Evolutionary conservation across 2,888 invertebrate species (phyloP).

Genomic region (Colostygia pectinataria): DNA sequence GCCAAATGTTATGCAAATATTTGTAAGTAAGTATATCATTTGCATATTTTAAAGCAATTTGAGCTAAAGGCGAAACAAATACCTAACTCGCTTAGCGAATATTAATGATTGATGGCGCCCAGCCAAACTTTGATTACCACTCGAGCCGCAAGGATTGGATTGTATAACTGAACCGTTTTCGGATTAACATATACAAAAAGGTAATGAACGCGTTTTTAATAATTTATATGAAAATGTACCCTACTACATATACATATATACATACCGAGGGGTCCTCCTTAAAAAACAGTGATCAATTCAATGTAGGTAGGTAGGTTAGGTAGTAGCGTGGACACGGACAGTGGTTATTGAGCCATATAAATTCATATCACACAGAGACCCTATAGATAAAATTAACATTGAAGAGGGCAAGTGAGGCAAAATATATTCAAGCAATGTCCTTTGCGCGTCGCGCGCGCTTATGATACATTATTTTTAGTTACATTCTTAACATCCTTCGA

Average conservation of each 20-base stretch:
- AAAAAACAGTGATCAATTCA: slow-evolving; percentile 5
- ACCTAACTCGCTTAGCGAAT: slow-evolving; percentile 18
- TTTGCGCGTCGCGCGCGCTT: slow-evolving; percentile 41
- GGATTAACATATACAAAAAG: slow-evolving; percentile 15
- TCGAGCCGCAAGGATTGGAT: slow-evolving; percentile 7
- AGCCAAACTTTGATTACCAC: slow-evolving; percentile 16
- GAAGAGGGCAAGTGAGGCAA: slow-evolving; percentile 60
- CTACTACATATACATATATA: too few species aligned
- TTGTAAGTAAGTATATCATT: slow-evolving; percentile 16
- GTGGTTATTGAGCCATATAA: slow-evolving; percentile 32
- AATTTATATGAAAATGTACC: slow-evolving; percentile 9
- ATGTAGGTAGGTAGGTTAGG: too few species aligned
- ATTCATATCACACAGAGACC: slow-evolving; percentile 45
- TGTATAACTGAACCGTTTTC: slow-evolving; percentile 6
- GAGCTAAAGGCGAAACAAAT: slow-evolving; percentile 16
- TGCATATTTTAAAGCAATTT: slow-evolving; percentile 18
- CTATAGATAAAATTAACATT: slow-evolving; percentile 54
- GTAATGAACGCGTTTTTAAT: slow-evolving; percentile 10
- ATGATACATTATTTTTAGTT: slow-evolving; percentile 43
- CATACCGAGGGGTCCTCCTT: too few species aligned
- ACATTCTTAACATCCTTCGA: slow-evolving; percentile 65
- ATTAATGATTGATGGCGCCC: slow-evolving; percentile 23
- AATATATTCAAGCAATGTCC: slow-evolving; percentile 66
- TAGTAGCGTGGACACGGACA: not conserved
- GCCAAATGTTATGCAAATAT: slow-evolving; percentile 20